These are phyloP conservation scores for Austrolebias charrua DNA, from an alignment of 2,797 vertebrate genomes.

Conservation along the genomic window DNA sequence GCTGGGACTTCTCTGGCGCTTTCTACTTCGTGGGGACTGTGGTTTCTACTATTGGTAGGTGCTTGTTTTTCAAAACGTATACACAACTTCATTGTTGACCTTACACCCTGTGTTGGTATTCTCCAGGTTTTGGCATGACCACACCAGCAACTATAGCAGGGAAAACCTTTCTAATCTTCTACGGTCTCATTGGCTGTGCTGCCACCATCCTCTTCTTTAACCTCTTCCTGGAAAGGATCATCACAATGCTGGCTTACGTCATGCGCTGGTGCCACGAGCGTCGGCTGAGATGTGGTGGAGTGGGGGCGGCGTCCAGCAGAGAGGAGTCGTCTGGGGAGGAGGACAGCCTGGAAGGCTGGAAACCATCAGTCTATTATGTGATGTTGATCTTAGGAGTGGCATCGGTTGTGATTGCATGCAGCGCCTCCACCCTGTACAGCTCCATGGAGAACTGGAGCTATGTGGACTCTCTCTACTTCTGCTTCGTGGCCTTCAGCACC, in stretches of 20 bases:
- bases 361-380: conserved; percentile 83
- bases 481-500: conserved; percentile 85
- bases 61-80: neutral
- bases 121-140: conserved; percentile 84
- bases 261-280: conserved; percentile 84
- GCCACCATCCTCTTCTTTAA: conserved; percentile 86
- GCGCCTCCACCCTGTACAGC: conserved; percentile 81
- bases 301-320: conserved; percentile 48
- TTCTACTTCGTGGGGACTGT: conserved; percentile 86
- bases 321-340: conserved; percentile 64
- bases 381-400: conserved; percentile 83
- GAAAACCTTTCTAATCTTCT: conserved; percentile 84
- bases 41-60: conserved; percentile 82
- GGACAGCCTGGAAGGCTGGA: conserved; percentile 83
- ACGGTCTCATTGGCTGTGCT: conserved; percentile 83
- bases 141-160: conserved; percentile 80
- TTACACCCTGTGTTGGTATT: conserved; percentile 10
- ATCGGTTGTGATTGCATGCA: conserved; percentile 79
- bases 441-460: conserved; percentile 85
- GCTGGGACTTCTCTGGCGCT: conserved; percentile 84
- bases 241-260: conserved; percentile 84
- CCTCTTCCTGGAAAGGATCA: conserved; percentile 85
- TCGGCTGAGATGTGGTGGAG: conserved; percentile 69
- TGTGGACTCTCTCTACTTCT: conserved; percentile 84
- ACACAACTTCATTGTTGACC: neutral